Evolutionary conservation across 2,113 vertebrate species (phyloP).

Genomic region (Erpornis zantholeuca): DNA sequence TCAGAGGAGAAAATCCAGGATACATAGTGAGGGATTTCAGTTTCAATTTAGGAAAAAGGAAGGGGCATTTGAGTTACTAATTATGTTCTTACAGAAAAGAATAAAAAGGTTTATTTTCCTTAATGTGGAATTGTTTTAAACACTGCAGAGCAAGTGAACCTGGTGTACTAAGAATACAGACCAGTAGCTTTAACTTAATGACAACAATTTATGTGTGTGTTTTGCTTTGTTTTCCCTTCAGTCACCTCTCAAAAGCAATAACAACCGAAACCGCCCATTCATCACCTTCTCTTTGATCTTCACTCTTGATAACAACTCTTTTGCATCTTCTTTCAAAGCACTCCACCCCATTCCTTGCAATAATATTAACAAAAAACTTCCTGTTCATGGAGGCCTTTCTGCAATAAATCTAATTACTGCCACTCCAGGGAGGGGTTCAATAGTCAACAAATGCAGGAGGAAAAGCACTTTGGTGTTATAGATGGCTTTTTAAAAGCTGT

Average conservation of each 20-base stretch:
- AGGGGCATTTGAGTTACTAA: not conserved
- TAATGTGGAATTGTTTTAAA: not conserved
- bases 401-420: not conserved
- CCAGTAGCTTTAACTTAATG: not conserved
- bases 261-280: slow-evolving; percentile 1
- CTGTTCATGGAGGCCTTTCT: slow-evolving; percentile 1
- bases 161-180: not conserved
- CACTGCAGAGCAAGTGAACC: not conserved
- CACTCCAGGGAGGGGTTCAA: not conserved
- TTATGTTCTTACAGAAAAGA: not conserved
- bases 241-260: slow-evolving; percentile 14
- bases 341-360: slow-evolving; percentile 52
- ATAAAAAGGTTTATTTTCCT: not conserved
- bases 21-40: not conserved
- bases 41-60: not conserved
- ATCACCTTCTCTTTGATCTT: slow-evolving; percentile 38
- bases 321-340: not conserved
- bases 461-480: not conserved
- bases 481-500: not conserved
- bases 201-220: not conserved
- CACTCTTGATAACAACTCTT: not conserved
- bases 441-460: not conserved
- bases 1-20: not conserved
- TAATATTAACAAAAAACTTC: slow-evolving; percentile 22
- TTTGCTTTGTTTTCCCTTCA: slow-evolving; percentile 11